Conservation (phyloP, 30 jellyfish, hydroid and myxozoan species). For the Hydractinia symbiolongicarpus region DNA sequence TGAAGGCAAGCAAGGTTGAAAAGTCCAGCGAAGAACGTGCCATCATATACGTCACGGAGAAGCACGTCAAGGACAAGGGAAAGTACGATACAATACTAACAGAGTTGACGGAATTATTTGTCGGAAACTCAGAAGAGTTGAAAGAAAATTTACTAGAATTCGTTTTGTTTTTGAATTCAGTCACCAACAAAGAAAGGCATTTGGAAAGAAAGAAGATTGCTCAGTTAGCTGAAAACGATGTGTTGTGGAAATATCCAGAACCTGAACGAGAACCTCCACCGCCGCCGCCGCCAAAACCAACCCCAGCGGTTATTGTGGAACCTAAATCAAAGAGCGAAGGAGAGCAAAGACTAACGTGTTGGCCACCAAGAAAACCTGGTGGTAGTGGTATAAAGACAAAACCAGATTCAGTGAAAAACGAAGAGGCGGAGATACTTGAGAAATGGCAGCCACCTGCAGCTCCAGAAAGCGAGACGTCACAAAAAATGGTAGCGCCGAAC, state of each 20-base stretch:
- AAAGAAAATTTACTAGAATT: conserved; percentile 12
- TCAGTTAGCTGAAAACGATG: background rate
- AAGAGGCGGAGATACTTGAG: conserved; percentile 13
- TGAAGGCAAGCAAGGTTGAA: conserved; percentile 22
- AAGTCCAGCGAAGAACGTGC: conserved; percentile 1
- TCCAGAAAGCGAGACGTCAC: conserved; percentile 3
- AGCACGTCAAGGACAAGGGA: background rate
- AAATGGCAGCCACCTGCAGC: conserved; percentile 38
- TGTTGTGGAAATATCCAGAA: conserved; percentile 22
- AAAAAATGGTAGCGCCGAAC: too few relatives aligned
- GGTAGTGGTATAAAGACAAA: conserved; percentile 6
- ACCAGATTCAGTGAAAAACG: conserved; percentile 9
- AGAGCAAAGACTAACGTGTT: conserved; percentile 25
- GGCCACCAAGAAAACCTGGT: conserved; percentile 70
- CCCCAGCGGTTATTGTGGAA: background rate
- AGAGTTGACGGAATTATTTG: conserved; percentile 21
- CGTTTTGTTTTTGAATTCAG: conserved; percentile 11
- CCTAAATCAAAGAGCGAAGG: background rate
- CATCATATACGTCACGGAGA: conserved; percentile 19
- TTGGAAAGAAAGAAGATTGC: conserved; percentile 1
- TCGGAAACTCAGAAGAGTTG: background rate
- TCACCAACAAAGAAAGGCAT: background rate
- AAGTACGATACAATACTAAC: background rate
- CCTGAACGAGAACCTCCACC: background rate
- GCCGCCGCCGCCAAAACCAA: background rate